Base-by-base conservation (phyloP, 2,113 vertebrate genomes). In the Hippocampus comes region DNA sequence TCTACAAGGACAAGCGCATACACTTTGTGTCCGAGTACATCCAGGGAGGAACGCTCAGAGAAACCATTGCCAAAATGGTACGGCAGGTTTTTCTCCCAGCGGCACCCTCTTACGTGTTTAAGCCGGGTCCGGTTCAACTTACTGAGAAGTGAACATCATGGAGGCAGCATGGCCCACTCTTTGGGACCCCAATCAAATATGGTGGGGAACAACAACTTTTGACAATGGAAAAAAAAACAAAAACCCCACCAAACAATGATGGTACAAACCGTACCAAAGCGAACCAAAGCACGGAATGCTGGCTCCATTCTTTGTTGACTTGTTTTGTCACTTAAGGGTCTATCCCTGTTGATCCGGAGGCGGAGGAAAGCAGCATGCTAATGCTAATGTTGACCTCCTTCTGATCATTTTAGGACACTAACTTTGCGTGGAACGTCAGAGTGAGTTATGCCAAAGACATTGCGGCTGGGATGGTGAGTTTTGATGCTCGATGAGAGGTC, bases 21-120 rank as follows among this genome's bases (percentile, higher is more conserved):
- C 95, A 99, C 88, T 95, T 99, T 75, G 95, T 99, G 85, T 96
- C 97, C 0, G 97, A 99, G 81, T 99, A 96, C 85, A 96, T 99
- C 84, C 94, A 94, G 68, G 97, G 96, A 1, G 97, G 97, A 53
- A 97, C 95, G 1, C 91, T 99, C 51, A 87, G 95, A 48, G 89
- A 94, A 73, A 93, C 95, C 82, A 99, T 99, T 82, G 90, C 92
- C 65, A 94, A 84, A 91, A 98, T 97, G 95, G 97, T 98, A 65
- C 56, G 87, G 30, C 14, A 0, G 9, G 0, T 3, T 61, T 51
- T 65, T 10, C 1, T 27, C n/a, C n/a, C 14, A 25, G 25, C 25
- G 3, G 20, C 53, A 55, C 8, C 2, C 14, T 34, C 57, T 60
- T 30, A 59, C 3, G 14, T 5, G n/a, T 25, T 57, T 57, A 21